Conservation (phyloP, 2,113 vertebrate genomes). For the Daphoenositta chrysoptera region DNA sequence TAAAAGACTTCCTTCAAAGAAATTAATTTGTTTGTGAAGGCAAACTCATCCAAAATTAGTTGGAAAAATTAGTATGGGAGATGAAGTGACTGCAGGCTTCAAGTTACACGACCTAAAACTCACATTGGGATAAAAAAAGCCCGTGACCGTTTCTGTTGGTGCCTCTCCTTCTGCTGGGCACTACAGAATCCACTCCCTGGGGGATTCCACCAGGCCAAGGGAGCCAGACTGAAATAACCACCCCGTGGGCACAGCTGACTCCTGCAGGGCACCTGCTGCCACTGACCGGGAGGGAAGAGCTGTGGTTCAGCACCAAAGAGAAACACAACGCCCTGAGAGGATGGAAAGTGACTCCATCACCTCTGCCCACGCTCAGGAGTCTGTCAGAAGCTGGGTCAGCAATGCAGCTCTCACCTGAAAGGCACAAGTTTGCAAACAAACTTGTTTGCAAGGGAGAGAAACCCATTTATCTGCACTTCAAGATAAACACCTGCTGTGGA, state of each 20-base stretch:
- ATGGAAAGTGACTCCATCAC: not conserved
- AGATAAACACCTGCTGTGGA: not conserved
- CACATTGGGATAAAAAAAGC: conserved; percentile 16
- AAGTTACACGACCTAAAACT: not conserved
- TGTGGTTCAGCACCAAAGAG: not conserved
- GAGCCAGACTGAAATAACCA: not conserved
- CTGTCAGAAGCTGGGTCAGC: not conserved
- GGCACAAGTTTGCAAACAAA: rapidly evolving
- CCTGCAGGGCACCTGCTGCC: not conserved
- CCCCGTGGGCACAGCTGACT: not conserved
- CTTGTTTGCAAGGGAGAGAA: too few species aligned
- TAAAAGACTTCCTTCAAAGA: not conserved
- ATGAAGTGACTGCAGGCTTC: not conserved
- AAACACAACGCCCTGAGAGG: not conserved
- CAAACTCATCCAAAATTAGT: not conserved
- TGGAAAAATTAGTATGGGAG: not conserved
- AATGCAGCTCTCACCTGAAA: not conserved
- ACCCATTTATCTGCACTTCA: not conserved
- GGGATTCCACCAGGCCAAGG: not conserved
- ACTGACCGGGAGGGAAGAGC: not conserved
- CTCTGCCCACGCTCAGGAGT: rapidly evolving
- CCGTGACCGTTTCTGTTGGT: not conserved
- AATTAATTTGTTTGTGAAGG: not conserved
- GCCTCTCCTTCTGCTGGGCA: conserved; percentile 7
- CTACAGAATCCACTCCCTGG: not conserved